A percentile compares a stretch with the other conserved stretches of the same genome.
Conservation (phyloP, 2,113 vertebrate genomes). For the Ciconia maguari region DNA sequence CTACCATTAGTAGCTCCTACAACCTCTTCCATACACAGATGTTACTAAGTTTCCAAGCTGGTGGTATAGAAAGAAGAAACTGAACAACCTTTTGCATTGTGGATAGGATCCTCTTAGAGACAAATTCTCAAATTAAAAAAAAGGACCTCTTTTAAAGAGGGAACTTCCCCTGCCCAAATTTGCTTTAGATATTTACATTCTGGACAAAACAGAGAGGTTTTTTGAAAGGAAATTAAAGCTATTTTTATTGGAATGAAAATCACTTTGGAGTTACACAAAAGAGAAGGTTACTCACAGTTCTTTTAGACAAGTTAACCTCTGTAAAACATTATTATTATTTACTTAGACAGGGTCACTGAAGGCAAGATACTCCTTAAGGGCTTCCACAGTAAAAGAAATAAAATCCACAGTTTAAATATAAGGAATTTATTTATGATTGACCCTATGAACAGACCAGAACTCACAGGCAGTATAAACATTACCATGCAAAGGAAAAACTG, state of each 20-base stretch:
- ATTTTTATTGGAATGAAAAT: background rate
- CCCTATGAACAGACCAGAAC: background rate
- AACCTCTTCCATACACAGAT: background rate
- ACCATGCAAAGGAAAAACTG: background rate
- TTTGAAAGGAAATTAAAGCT: background rate
- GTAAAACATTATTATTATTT: background rate
- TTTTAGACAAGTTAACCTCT: background rate
- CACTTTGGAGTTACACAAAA: background rate
- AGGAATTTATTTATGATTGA: background rate
- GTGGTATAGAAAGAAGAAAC: background rate
- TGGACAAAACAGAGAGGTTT: background rate
- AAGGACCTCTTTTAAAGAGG: background rate
- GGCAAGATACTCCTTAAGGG: background rate
- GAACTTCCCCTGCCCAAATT: rapidly evolving
- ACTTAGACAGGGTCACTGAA: background rate
- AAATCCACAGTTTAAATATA: background rate
- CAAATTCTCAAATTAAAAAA: background rate
- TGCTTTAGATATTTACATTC: background rate
- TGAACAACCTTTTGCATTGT: background rate
- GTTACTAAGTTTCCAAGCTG: background rate
- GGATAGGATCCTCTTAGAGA: background rate
- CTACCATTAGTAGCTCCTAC: background rate
- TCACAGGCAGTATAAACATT: background rate
- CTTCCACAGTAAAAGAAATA: background rate
- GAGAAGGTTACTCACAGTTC: background rate